Percentiles rank a stretch among this genome's conserved stretches.
Conservation (phyloP, 2,888 invertebrate genomes). For the Lasioglossum villosulum region DNA sequence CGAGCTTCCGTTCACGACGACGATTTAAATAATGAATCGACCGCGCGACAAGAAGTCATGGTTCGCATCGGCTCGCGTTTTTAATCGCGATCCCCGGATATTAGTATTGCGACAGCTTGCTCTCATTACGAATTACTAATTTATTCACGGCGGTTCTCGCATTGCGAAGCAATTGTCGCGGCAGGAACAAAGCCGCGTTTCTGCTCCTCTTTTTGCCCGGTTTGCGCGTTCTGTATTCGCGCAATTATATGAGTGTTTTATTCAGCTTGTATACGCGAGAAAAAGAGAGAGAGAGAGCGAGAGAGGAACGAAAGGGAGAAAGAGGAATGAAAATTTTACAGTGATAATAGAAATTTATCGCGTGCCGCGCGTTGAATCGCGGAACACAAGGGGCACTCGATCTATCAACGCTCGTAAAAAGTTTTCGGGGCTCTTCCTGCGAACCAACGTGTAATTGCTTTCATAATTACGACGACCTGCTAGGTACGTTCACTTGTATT, state of each 20-base stretch:
- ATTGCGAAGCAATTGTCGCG: conserved; percentile 49
- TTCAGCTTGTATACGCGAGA: not conserved
- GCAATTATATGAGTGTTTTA: conserved; percentile 41
- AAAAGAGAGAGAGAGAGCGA: not conserved
- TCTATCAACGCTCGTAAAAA: not conserved
- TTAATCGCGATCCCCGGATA: conserved; percentile 25
- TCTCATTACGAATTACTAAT: conserved; percentile 55
- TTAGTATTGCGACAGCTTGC: conserved; percentile 29
- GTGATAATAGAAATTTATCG: conserved; percentile 1
- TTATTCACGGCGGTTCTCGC: conserved; percentile 29
- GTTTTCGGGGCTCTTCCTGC: not conserved
- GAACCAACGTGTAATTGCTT: conserved; percentile 1
- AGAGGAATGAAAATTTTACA: conserved; percentile 34
- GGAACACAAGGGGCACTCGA: not conserved
- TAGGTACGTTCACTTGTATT: not conserved
- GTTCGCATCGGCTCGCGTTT: not conserved
- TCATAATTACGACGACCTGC: not conserved
- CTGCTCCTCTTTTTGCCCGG: conserved; percentile 6
- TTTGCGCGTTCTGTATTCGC: conserved; percentile 8
- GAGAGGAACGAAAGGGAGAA: not conserved
- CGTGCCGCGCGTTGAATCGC: not conserved
- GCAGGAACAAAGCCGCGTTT: conserved; percentile 23
- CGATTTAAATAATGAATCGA: conserved; percentile 36
- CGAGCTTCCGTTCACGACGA: not conserved
- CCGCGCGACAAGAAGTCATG: conserved; percentile 14